Evolutionary conservation across 2,797 vertebrate species (phyloP), one percentile per base, ranked within the genome.

Genomic region (Thalassophryne amazonica): DNA sequence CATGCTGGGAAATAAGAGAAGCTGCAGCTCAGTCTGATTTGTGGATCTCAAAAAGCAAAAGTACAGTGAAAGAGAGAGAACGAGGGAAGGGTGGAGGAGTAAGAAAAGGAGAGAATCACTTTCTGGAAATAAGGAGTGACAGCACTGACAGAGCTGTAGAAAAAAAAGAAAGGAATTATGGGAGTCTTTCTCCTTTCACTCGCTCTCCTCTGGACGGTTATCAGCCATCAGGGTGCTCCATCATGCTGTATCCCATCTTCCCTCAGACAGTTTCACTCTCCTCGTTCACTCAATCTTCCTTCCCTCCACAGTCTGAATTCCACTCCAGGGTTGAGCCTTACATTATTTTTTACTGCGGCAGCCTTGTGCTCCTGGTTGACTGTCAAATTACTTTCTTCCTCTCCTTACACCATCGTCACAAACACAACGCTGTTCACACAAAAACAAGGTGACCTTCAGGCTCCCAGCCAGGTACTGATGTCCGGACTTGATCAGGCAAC

Each of bases 1-100:
- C 68, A 78, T 72, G 61, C 66, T 80, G 78, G 80, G 68, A 77
- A 74, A 84, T 21, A 41, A 80, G 77, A 84, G 80, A 75, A 85
- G 64, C 60, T 29, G 37, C 49, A 28, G 57, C 42, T 52, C 19
- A 18, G 43, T 53, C 48, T 9, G 6, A 73, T 63, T 49, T 57
- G 42, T 56, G 46, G 17, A 36, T 40, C 57, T 53, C 22, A 51
- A 55, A 60, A 61, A 53, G 41, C 49, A 53, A 43, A 43, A 59
- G 59, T 59, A 28, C 24, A 31, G 25, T 57, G 33, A 5, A 47
- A 59, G 18, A 21, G 21, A 33, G n/a, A 24, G 18, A 47, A 14
- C 45, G 35, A 43, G 32, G 32, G 11, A 15, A n/a, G 33, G 20
- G 28, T 32, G 29, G 39, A 46, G 25, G 29, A 38, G 51, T 16